A percentile compares a stretch with the other conserved stretches of the same genome.
Evolutionary conservation across 1,140 invertebrate species (phyloP).

Genomic region (Macrostomum lignano): DNA sequence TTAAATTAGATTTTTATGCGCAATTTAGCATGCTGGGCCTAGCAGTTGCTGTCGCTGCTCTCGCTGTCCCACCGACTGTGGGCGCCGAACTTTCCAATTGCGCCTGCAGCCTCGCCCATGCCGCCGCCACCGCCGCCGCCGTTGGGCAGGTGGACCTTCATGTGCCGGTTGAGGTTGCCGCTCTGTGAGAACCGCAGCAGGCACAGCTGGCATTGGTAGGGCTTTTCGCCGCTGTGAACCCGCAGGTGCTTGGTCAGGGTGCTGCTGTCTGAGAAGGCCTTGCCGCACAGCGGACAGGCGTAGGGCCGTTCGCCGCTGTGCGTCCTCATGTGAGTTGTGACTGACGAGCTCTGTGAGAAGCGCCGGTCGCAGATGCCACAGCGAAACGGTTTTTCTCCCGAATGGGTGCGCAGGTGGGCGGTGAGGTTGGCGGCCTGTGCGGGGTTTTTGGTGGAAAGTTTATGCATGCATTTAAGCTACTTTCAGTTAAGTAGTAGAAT

Average conservation of each 20-base stretch:
- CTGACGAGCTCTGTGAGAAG: slow-evolving; percentile 48
- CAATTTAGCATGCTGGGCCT: no score
- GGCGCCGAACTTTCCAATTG: no score
- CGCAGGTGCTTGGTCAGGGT: slow-evolving; percentile 76
- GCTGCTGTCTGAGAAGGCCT: slow-evolving; percentile 58
- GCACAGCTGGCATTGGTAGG: slow-evolving; percentile 63
- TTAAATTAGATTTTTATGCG: no score
- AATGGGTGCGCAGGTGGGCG: slow-evolving; percentile 35
- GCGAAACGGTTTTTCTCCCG: slow-evolving; percentile 36
- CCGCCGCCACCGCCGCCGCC: no score
- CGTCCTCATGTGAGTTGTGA: slow-evolving; percentile 49
- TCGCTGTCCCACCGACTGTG: no score
- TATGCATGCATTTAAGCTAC: neutral
- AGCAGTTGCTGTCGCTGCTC: no score
- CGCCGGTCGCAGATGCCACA: slow-evolving; percentile 79
- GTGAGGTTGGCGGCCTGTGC: slow-evolving; percentile 41
- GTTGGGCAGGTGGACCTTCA: slow-evolving; percentile 54
- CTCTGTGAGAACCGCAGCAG: slow-evolving; percentile 77
- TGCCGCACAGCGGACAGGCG: slow-evolving; percentile 56
- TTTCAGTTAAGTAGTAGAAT: no score
- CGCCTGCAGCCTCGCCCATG: no score
- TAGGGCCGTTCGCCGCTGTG: slow-evolving; percentile 47
- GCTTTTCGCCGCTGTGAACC: slow-evolving; percentile 65
- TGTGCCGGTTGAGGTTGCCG: slow-evolving; percentile 88
- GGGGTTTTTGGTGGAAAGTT: no score